These are phyloP conservation scores for Nematopogon swammerdamellus DNA, from an alignment of 2,888 invertebrate genomes.

Conservation along the genomic window DNA sequence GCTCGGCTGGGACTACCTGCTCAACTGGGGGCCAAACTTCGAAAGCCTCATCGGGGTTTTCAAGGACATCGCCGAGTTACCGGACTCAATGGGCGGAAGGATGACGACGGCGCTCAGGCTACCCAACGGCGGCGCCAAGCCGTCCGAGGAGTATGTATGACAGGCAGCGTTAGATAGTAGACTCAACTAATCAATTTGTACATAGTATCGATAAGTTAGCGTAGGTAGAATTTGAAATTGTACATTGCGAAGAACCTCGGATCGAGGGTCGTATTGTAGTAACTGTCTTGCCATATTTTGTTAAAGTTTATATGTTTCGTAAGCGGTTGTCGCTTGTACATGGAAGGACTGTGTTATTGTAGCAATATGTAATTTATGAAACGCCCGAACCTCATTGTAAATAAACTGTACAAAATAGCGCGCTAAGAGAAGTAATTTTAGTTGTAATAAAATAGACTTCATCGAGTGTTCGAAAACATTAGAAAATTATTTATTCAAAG, in stretches of 20 bases:
- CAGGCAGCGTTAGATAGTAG: conserved; percentile 12
- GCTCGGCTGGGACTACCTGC: conserved; percentile 89
- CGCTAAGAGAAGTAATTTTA: no score
- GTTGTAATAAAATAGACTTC: no score
- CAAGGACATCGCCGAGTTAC: conserved; percentile 93
- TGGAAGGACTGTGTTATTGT: not conserved
- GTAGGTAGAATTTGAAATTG: not conserved
- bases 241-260: not conserved
- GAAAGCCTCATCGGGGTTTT: conserved; percentile 94
- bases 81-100: conserved; percentile 74
- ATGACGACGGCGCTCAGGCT: conserved; percentile 72
- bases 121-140: conserved; percentile 76
- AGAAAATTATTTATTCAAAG: no score
- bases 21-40: conserved; percentile 96
- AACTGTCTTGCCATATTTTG: not conserved
- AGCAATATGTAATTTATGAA: conserved; percentile 1
- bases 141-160: conserved; percentile 87
- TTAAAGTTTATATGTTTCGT: not conserved
- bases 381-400: conserved; percentile 21
- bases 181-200: conserved; percentile 2
- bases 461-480: no score
- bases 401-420: conserved; percentile 11
- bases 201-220: not conserved
- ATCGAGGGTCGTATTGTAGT: not conserved
- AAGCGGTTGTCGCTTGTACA: not conserved